Conservation (phyloP, 2,797 vertebrate genomes). For the Notolepis coatsorum region DNA sequence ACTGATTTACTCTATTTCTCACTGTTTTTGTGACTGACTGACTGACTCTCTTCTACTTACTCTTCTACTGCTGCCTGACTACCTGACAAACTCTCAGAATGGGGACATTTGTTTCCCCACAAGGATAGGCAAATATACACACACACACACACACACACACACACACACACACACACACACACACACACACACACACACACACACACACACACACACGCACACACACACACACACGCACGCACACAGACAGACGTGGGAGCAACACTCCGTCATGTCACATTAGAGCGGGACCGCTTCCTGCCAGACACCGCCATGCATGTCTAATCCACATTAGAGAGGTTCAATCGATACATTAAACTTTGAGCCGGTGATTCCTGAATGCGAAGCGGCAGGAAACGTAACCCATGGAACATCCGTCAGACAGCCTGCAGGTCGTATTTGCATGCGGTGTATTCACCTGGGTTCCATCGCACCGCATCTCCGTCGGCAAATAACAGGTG, state of each 20-base stretch:
- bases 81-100: no score
- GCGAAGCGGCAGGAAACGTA: slow-evolving; percentile 48
- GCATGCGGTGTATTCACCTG: no score
- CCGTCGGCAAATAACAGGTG: no score
- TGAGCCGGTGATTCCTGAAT: slow-evolving; percentile 48
- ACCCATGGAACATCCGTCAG: slow-evolving; percentile 53
- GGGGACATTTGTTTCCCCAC: no score
- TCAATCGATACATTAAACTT: slow-evolving; percentile 59
- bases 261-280: slow-evolving; percentile 28
- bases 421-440: slow-evolving; percentile 52
- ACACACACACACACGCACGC: neutral
- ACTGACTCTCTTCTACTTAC: no score
- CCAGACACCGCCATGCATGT: slow-evolving; percentile 59
- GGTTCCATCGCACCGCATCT: no score
- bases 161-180: neutral
- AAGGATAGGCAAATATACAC: neutral
- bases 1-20: no score
- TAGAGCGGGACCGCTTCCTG: slow-evolving; percentile 43
- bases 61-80: no score
- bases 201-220: neutral
- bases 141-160: neutral
- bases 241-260: slow-evolving; percentile 4
- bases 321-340: slow-evolving; percentile 75
- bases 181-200: slow-evolving; percentile 1
- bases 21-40: no score